Evolutionary conservation across 2,113 vertebrate species (phyloP), one percentile per base, ranked within the genome.

Genomic region (Passer montanus): DNA sequence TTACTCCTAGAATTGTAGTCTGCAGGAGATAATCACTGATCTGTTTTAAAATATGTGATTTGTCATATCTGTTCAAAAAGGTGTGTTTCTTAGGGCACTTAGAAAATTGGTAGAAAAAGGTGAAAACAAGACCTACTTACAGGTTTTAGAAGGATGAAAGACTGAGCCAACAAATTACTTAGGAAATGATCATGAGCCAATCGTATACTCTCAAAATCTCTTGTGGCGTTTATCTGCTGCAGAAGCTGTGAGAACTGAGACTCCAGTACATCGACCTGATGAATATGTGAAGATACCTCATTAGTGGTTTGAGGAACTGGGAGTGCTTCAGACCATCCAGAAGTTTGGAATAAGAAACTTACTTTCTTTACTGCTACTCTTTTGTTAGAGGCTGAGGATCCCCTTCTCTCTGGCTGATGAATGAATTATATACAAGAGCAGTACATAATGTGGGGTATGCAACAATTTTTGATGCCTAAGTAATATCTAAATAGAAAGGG

Each of bases 191-290:
- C 99, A 0, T 99, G 99, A 87, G 99, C 99, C 98, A 99, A 6
- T 69, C 98, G 96, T 97, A 99, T 99, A 92, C 99, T 99, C 97
- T 99, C 99, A 79, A 99, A 99, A 95, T 99, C 99, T 84, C 99
- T 97, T 2, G 99, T 99, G 84, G 99, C 98, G 44, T 99, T 99
- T 97, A 99, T 99, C 87, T 99, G 99, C 94, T 99, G 99, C 39
- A 99, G 98, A 35, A 99, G 98, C 98, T 99, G 99, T 33, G 99
- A 99, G 95, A 99, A 99, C 98, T 99, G 99, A 33, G 99, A 99
- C 95, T 99, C 99, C 96, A 99, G 93, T 31, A 99, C 99, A 23
- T 99, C 99, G 79, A 99, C 99, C 99, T 99, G 93, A 58, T 10
- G 60, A 70, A 33, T 39, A 83, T 3, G 9, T 24, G 75, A 50